Evolutionary conservation across 1,140 invertebrate genomes (phyloP), one percentile per base, ranked within the genome.

Genomic region (Pristionchus pacificus): DNA sequence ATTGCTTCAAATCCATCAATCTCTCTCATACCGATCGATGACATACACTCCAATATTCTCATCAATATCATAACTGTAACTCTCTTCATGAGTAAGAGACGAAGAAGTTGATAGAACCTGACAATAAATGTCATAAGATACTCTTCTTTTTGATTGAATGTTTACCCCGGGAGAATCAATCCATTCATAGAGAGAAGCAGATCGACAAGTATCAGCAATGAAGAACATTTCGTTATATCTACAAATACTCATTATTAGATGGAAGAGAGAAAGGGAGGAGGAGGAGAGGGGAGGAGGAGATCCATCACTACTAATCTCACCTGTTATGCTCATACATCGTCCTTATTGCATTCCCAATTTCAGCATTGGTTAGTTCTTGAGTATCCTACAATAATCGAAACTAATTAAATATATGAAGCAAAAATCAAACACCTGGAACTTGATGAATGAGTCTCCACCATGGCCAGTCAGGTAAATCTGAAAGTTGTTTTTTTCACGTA

Each of bases 251-350:
- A 31, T 6, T 29, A 55, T 66, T 1, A n/a, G n/a, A n/a, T n/a
- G n/a, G n/a, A n/a, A n/a, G n/a, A n/a, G n/a, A n/a, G n/a, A n/a
- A n/a, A n/a, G n/a, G n/a, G n/a, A n/a, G n/a, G n/a, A n/a, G n/a
- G n/a, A n/a, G n/a, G n/a, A n/a, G n/a, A n/a, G n/a, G n/a, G n/a
- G n/a, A n/a, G n/a, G n/a, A n/a, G n/a, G n/a, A n/a, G 38, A 6
- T 49, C 38, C 38, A 49, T 49, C 38, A 49, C 38, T 49, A 6
- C 38, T 75, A 65, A 24, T 28, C 29, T 68, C 80, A 92, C 90
- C 94, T 90, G 85, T 91, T 89, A 84, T 97, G 97, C 80, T 98
- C 93, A 92, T 93, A 97, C 97, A 99, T 99, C 86, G 98, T 95
- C 84, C 99, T 93, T 72, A 99, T 89, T 31, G 96, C 95, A 89